Evolutionary conservation across 2,797 vertebrate genomes (phyloP).

Genomic region (Thalassophryne amazonica): DNA sequence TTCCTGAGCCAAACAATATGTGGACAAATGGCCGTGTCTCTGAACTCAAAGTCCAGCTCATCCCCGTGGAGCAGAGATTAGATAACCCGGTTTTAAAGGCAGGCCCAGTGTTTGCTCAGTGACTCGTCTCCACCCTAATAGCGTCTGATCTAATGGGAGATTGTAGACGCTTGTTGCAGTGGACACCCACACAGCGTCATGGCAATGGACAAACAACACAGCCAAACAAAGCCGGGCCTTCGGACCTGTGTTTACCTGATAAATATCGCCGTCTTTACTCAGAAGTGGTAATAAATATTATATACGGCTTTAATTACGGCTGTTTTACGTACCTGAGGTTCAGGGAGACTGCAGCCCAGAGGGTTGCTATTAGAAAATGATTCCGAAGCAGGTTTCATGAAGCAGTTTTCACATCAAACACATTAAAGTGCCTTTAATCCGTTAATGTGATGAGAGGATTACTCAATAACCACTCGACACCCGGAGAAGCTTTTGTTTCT

Average conservation of each 20-base stretch:
- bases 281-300: slow-evolving; percentile 49
- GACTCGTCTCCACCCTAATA: slow-evolving; percentile 67
- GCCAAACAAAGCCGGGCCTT: slow-evolving; percentile 48
- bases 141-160: slow-evolving; percentile 74
- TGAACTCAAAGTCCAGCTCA: slow-evolving; percentile 80
- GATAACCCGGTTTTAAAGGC: slow-evolving; percentile 71
- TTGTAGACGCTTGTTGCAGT: slow-evolving; percentile 62
- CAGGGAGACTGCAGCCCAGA: background rate
- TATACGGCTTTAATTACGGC: slow-evolving; percentile 13
- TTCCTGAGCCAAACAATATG: slow-evolving; percentile 51
- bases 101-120: slow-evolving; percentile 66
- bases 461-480: too few species aligned
- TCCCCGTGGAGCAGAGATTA: slow-evolving; percentile 75
- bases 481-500: too few species aligned
- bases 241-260: slow-evolving; percentile 55
- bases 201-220: slow-evolving; percentile 62
- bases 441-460: too few species aligned
- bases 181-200: slow-evolving; percentile 48
- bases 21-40: slow-evolving; percentile 35
- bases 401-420: too few species aligned
- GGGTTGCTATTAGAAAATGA: too few species aligned
- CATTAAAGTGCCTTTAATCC: too few species aligned
- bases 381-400: too few species aligned
- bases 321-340: background rate
- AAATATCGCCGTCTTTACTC: slow-evolving; percentile 49